Evolutionary conservation across 2,888 invertebrate genomes (phyloP), one percentile per base, ranked within the genome.

Genomic region (Synergus gifuensis): DNA sequence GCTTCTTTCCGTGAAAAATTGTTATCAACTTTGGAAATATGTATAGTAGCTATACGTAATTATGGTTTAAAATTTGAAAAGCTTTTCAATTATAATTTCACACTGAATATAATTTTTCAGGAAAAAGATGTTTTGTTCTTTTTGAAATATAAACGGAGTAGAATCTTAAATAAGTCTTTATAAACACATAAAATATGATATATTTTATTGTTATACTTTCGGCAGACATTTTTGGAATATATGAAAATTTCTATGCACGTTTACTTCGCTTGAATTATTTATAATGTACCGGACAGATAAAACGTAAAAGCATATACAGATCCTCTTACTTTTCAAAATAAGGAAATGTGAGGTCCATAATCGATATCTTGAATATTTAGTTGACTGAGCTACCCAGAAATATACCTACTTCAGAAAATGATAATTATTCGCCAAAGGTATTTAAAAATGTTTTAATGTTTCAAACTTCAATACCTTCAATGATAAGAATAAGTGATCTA

Each of bases 241-340:
- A 18, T 42, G 18, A 46, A 4, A 14, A 69, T 69, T 69, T 69
- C 14, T 46, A 22, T 42, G 42, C 42, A 66, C 42, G 0, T 66
- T 66, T n/a, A 11, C 42, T 16, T 66, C n/a, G n/a, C 18, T 66
- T 66, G 64, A 66, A 42, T 66, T 69, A 44, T 18, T 66, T 66
- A 66, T 44, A 44, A 42, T 36, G 16, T 36, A 36, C 16, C 8
- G 14, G 36, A 16, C 36, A 40, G 4, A 28, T 60, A n/a, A 42
- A 42, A 42, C 42, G 42, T 42, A 42, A 42, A 42, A 42, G 42
- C 42, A 42, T 9, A 42, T n/a, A n/a, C 54, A n/a, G 8, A 54
- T 54, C 54, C 54, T n/a, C 54, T 54, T n/a, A 54, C n/a, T n/a
- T n/a, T n/a, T 0, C n/a, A n/a, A n/a, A 54, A 54, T 12, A n/a